Conservation (phyloP, 2,797 vertebrate species). For the Pitangus sulphuratus region DNA sequence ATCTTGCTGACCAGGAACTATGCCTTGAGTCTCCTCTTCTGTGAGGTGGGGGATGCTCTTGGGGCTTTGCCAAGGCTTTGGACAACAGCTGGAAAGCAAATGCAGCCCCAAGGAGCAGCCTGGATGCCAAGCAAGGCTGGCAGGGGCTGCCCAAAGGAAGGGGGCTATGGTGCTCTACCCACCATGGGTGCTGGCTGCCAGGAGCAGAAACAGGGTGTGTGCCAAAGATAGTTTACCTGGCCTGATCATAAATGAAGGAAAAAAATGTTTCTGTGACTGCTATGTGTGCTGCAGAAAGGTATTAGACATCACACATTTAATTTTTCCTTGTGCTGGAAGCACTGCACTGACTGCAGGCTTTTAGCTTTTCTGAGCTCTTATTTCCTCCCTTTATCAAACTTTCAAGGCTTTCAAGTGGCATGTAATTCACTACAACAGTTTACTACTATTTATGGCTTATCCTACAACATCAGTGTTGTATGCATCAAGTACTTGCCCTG, state of each 20-base stretch:
- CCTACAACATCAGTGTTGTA: rapidly evolving
- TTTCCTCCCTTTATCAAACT: neutral
- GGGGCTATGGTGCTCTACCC: neutral
- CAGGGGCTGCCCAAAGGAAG: rapidly evolving
- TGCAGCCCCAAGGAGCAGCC: neutral
- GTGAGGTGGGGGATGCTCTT: rapidly evolving
- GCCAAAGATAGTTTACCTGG: neutral
- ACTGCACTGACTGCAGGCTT: neutral
- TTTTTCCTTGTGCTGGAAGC: neutral
- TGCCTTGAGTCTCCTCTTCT: rapidly evolving
- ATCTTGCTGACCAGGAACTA: no score
- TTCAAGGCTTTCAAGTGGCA: neutral
- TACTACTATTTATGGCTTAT: neutral
- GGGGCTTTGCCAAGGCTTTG: neutral
- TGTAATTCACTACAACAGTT: neutral
- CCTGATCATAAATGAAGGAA: neutral
- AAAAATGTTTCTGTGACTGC: rapidly evolving
- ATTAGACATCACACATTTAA: rapidly evolving
- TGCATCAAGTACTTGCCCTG: neutral
- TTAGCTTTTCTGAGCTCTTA: neutral
- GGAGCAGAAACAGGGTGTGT: rapidly evolving
- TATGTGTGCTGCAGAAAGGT: rapidly evolving
- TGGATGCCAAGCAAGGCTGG: neutral
- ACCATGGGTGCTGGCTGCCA: neutral
- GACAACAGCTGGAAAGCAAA: neutral